Evolutionary conservation across 2,888 invertebrate species (phyloP), one percentile per base, ranked within the genome.

Genomic region (Cheiracanthium punctorium): DNA sequence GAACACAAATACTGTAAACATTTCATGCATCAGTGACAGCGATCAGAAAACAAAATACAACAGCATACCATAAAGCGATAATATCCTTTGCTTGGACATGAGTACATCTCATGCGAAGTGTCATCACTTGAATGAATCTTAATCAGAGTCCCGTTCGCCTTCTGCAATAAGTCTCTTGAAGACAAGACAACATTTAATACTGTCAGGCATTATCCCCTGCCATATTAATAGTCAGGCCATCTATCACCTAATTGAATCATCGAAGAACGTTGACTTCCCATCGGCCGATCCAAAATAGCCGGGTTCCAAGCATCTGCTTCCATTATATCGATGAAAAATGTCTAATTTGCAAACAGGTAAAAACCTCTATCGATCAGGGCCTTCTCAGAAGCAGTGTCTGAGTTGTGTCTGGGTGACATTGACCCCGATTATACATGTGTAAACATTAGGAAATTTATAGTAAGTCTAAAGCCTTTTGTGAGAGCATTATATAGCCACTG

Each of bases 271-370:
- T 81, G 81, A 81, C 81, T 81, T 28, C 48, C 14, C 33, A 17
- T 1, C n/a, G n/a, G 4, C 24, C 24, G 4, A 17, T 24, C 58
- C 4, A 17, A 24, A 58, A 58, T 58, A 58, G 24, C 58, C 58
- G 5, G 24, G 1, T 58, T 58, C 58, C 58, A 1, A 58, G 20
- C 58, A 58, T 58, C 24, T 5, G 24, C 0, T 29, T n/a, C 67
- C 32, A 32, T 29, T 48, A 48, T 58, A 17, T 41, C 30, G 20
- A 64, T 37, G 41, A 32, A 24, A 17, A 67, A 58, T 41, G 70
- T 29, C 30, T 32, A 32, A 82, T 77, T 82, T 67, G 43, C 69
- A 71, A 73, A 80, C 73, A 80, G 67, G 75, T 76, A 82, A 74
- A 29, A 77, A 30, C 37, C 24, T 8, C 10, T 24, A 82, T 82